Evolutionary conservation across 2,888 invertebrate species (phyloP).

Genomic region (Argyresthia goedartella): DNA sequence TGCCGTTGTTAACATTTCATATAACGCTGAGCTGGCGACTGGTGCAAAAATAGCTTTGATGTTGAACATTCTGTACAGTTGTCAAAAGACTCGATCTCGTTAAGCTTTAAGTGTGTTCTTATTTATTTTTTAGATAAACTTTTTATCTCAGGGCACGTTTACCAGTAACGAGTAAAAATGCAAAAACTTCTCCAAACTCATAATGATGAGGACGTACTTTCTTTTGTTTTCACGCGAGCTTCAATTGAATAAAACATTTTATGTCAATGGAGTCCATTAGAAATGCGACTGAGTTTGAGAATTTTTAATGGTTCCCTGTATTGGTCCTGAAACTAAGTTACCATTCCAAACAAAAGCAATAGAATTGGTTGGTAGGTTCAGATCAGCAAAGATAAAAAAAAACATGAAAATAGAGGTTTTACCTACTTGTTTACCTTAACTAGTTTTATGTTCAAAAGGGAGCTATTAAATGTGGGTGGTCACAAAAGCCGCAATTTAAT

Average conservation of each 20-base stretch:
- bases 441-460: no score
- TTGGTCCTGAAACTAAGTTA: conserved; percentile 22
- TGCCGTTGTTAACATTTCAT: no score
- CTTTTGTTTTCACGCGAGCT: conserved; percentile 58
- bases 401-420: no score
- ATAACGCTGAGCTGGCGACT: no score
- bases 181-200: conserved; percentile 53
- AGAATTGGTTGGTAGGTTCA: no score
- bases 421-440: no score
- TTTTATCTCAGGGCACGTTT: conserved; percentile 22
- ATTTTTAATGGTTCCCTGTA: conserved; percentile 40
- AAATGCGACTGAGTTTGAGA: conserved; percentile 42
- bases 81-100: neutral
- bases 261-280: conserved; percentile 64
- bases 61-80: neutral
- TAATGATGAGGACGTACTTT: conserved; percentile 59
- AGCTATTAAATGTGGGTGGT: no score
- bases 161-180: conserved; percentile 49
- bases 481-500: neutral
- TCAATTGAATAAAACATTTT: conserved; percentile 66
- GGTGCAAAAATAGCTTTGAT: no score
- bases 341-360: conserved; percentile 18
- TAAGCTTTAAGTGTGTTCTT: conserved; percentile 17
- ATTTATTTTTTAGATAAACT: conserved; percentile 26
- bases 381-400: no score